These are phyloP conservation scores for Cryptomyrus ogoouensis DNA, from an alignment of 2,113 vertebrate genomes.

Conservation along the genomic window DNA sequence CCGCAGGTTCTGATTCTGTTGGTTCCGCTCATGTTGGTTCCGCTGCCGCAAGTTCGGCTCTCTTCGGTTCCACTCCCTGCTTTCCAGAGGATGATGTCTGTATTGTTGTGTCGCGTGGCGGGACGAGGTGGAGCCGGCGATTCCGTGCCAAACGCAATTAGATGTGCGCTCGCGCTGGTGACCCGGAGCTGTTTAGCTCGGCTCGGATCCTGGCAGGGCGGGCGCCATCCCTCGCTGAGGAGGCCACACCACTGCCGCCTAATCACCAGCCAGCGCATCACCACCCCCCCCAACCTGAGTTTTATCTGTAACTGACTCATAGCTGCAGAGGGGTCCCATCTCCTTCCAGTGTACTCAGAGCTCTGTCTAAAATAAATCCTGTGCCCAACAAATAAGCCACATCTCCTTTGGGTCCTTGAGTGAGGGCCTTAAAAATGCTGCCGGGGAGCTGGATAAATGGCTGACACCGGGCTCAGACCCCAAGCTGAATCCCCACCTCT, in stretches of 20 bases:
- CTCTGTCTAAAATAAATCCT: background rate
- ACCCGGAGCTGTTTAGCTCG: background rate
- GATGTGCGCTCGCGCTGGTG: background rate
- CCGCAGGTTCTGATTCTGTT: background rate
- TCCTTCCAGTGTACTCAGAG: background rate
- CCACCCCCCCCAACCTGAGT: background rate
- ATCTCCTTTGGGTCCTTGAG: background rate
- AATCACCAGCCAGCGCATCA: background rate
- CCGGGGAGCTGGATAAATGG: background rate
- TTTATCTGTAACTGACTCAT: background rate
- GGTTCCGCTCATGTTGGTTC: background rate
- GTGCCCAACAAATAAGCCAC: background rate
- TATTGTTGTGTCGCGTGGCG: background rate
- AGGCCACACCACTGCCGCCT: background rate
- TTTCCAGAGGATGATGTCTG: background rate
- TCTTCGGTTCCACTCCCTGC: too few species aligned
- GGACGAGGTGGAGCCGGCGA: background rate
- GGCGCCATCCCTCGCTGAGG: background rate
- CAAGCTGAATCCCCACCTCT: background rate
- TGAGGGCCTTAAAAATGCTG: background rate
- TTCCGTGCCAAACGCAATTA: conserved; percentile 8
- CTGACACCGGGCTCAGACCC: background rate
- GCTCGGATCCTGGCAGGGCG: background rate
- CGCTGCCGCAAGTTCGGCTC: background rate
- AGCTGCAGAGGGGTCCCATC: background rate